Evolutionary conservation across 2,113 vertebrate genomes (phyloP), one percentile per base, ranked within the genome.

Genomic region (Phycodurus eques): DNA sequence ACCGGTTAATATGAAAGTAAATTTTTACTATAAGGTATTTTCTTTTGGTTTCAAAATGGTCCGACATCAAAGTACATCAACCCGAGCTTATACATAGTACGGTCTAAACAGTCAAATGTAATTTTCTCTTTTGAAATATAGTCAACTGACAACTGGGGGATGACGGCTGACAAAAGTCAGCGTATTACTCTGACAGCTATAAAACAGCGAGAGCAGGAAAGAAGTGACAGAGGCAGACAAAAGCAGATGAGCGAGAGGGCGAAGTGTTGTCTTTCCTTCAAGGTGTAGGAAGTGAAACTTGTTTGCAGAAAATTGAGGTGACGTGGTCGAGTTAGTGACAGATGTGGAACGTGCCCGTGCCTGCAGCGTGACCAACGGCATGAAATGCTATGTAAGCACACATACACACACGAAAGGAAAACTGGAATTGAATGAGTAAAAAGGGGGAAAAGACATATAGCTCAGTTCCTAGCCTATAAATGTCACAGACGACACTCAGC

Each of bases 401-500:
- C 72, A 73, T 44, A 82, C 70, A 10, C 4, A 12, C 39, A n/a
- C 51, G n/a, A 27, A 65, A 64, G 8, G 53, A 80, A 39, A 80
- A 82, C 63, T 35, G 51, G 77, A 78, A 80, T 73, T 62, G 78
- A 83, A 83, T 74, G 49, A 61, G 57, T 66, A 83, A 78, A 77
- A 68, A 39, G 49, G 13, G 14, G 42, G 64, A 74, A 75, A 84
- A 75, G 67, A 83, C 73, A 76, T 84, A 77, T 79, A 88, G 88
- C 80, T 76, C 82, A 76, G 76, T 88, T 90, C 83, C 77, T 74
- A 66, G 83, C 82, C 81, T 89, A 91, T 92, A 91, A 91, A 92
- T 92, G 90, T 90, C 92, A 90, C 83, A 57, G 83, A 83, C 87
- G 88, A 91, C 88, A 89, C 85, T 86, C 88, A 89, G 83, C 84